Percentiles rank a stretch among this genome's conserved stretches.
Evolutionary conservation across 2,113 vertebrate species (phyloP).

Genomic region (Hemichromis elongatus): DNA sequence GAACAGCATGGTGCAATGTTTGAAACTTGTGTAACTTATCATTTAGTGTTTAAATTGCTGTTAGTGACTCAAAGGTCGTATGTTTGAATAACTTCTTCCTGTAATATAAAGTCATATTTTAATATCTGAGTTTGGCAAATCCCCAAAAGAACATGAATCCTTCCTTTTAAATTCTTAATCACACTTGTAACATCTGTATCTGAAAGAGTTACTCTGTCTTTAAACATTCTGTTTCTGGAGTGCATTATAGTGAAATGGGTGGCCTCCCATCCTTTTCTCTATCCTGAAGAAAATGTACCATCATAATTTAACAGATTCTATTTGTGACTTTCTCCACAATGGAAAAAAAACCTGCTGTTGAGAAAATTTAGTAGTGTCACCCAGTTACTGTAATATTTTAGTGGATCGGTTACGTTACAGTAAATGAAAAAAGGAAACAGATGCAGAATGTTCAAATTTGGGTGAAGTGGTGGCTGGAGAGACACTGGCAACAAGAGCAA

Average conservation of each 20-base stretch:
- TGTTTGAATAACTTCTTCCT: background rate
- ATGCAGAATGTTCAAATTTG: background rate
- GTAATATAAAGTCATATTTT: background rate
- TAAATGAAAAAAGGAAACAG: background rate
- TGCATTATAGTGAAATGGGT: background rate
- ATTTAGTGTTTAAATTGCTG: background rate
- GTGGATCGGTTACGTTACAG: background rate
- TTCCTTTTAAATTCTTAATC: background rate
- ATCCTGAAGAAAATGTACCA: constrained; percentile 2
- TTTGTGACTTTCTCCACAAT: background rate
- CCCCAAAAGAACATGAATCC: background rate
- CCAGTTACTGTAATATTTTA: background rate
- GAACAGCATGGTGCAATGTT: background rate
- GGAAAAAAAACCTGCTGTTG: background rate
- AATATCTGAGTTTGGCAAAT: background rate
- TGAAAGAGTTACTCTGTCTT: background rate
- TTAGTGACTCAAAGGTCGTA: background rate
- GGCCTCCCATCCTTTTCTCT: background rate
- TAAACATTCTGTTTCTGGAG: background rate
- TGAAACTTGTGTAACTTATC: background rate
- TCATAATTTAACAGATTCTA: background rate
- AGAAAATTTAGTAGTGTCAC: background rate
- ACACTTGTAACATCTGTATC: background rate
- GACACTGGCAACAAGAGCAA: background rate
- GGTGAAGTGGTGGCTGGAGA: background rate